Conservation (phyloP, 1,140 invertebrate genomes). For the Drosophila setifemur region DNA sequence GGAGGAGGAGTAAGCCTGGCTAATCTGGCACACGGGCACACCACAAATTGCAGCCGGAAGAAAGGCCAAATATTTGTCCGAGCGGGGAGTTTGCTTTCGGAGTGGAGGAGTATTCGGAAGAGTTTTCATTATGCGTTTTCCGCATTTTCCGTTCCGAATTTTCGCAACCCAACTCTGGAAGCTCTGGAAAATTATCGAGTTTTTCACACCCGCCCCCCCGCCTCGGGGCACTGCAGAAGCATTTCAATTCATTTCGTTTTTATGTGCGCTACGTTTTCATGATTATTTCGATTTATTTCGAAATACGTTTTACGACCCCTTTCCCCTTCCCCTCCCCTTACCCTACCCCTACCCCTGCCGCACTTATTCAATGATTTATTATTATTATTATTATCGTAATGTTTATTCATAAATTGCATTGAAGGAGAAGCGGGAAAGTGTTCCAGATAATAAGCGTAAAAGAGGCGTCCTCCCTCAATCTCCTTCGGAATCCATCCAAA, state of each 20-base stretch:
- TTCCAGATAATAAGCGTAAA: too few species aligned
- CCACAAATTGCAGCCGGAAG: not conserved
- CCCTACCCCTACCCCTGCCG: not conserved
- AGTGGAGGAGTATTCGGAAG: not conserved
- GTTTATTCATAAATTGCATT: slow-evolving; percentile 26
- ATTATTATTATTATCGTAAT: slow-evolving; percentile 39
- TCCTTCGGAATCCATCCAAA: not conserved
- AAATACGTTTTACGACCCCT: slow-evolving; percentile 28
- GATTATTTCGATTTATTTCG: slow-evolving; percentile 32
- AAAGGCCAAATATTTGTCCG: not conserved
- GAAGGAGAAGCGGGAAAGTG: slow-evolving; percentile 10
- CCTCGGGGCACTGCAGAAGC: too few species aligned
- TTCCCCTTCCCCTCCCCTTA: not conserved
- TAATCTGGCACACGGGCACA: slow-evolving; percentile 6
- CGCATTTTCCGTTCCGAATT: not conserved
- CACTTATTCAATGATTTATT: slow-evolving; percentile 23
- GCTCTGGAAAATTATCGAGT: not conserved
- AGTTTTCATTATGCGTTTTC: not conserved
- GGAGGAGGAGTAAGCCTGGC: not conserved
- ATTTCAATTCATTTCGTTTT: slow-evolving; percentile 26
- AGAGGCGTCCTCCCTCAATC: too few species aligned
- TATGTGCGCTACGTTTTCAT: slow-evolving; percentile 21
- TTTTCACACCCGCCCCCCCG: too few species aligned
- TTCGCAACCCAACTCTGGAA: not conserved
- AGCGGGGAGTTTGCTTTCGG: too few species aligned